Evolutionary conservation across 2,888 invertebrate species (phyloP).

Genomic region (Melinaea marsaeus): DNA sequence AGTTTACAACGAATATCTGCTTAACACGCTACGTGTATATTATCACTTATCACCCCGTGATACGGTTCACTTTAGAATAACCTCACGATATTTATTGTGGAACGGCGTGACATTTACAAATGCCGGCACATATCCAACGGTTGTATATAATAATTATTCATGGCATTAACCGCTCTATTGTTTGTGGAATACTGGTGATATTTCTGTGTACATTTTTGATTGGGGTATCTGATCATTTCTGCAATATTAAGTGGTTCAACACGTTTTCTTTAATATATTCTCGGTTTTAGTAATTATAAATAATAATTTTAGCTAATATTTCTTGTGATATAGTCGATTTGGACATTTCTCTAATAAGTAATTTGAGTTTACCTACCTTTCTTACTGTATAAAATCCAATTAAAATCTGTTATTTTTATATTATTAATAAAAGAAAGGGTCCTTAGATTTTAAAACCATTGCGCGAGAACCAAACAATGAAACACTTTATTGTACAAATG

Average conservation of each 20-base stretch:
- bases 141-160: slow-evolving; percentile 17
- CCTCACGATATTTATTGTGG: slow-evolving; percentile 9
- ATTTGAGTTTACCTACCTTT: too few species aligned
- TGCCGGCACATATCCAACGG: slow-evolving; percentile 13
- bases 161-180: slow-evolving; percentile 25
- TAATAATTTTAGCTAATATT: too few species aligned
- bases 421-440: too few species aligned
- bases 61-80: slow-evolving; percentile 26
- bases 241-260: slow-evolving; percentile 1
- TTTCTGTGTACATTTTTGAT: slow-evolving; percentile 18
- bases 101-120: slow-evolving; percentile 30
- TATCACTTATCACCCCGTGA: slow-evolving; percentile 9
- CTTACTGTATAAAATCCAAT: too few species aligned
- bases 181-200: slow-evolving; percentile 17
- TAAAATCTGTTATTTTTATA: too few species aligned
- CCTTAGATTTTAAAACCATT: too few species aligned
- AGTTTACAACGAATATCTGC: slow-evolving; percentile 35
- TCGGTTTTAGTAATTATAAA: not conserved
- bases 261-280: not conserved
- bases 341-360: too few species aligned
- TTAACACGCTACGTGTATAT: slow-evolving; percentile 7
- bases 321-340: too few species aligned
- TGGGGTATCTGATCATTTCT: slow-evolving; percentile 3
- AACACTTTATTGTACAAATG: too few species aligned
- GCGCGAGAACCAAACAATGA: too few species aligned